These are phyloP conservation scores for Pungitius pungitius DNA, from an alignment of 2,113 vertebrate genomes.

Conservation along the genomic window DNA sequence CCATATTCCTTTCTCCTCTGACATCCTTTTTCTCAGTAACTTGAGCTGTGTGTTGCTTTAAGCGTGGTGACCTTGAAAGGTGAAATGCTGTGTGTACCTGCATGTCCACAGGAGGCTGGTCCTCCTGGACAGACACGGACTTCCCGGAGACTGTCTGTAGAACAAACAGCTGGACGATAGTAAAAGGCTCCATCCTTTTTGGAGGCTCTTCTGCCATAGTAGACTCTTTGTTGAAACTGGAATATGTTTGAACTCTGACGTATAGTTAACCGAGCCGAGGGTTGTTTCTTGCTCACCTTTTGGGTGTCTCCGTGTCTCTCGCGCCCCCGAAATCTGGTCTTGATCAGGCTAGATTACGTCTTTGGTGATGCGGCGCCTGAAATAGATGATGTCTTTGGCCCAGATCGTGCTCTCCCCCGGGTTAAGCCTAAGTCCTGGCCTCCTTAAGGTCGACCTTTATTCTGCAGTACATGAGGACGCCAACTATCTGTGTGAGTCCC, in stretches of 20 bases:
- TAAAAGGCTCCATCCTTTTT: slow-evolving; percentile 37
- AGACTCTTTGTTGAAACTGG: neutral
- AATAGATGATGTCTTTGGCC: slow-evolving; percentile 35
- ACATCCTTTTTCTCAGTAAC: slow-evolving; percentile 10
- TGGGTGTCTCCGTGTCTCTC: neutral
- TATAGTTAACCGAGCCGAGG: slow-evolving; percentile 2
- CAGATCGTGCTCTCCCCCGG: slow-evolving; percentile 23
- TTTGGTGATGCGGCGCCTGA: slow-evolving; percentile 14
- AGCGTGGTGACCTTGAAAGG: neutral
- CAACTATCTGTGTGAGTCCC: neutral
- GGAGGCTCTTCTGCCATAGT: slow-evolving; percentile 13
- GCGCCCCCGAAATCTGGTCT: neutral
- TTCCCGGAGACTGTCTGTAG: slow-evolving; percentile 7
- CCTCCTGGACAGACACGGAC: neutral
- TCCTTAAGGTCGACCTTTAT: slow-evolving; percentile 15
- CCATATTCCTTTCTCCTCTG: slow-evolving; percentile 15
- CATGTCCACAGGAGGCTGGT: neutral
- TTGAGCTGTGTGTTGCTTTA: neutral
- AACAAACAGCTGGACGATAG: no score
- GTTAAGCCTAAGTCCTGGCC: slow-evolving; percentile 28
- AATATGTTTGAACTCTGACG: no score
- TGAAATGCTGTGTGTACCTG: neutral
- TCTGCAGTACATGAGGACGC: neutral
- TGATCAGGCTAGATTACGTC: slow-evolving; percentile 34
- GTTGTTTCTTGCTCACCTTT: slow-evolving; percentile 16